Evolutionary conservation across 2,113 vertebrate species (phyloP), one percentile per base, ranked within the genome.

Genomic region (Cyanoderma ruficeps): DNA sequence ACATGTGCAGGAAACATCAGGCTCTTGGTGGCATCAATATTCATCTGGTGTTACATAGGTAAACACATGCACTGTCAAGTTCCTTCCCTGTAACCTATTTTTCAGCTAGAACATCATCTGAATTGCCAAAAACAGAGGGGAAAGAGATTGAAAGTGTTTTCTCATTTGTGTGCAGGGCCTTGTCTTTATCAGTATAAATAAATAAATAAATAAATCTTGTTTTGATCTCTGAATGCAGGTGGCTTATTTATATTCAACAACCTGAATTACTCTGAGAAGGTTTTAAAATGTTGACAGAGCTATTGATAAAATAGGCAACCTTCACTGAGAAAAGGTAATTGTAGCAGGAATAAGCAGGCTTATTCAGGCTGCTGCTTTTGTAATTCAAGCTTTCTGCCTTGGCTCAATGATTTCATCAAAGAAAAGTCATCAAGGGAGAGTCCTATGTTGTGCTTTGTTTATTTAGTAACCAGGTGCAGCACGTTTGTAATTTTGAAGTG

Each of bases 321-420:
- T 89, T 95, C 64, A 50, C 56, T 55, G 79, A 64, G 60, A 42
- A 78, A 93, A 94, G 30, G 76, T 75, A 92, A 91, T 69, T 95
- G 92, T 71, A 64, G 57, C 44, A 60, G 39, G 69, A 92, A 74
- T 83, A 88, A 96, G 60, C n/a, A 71, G n/a, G 20, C 27, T 31
- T 96, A 76, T 89, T 87, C 81, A 91, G 71, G 49, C 39, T 83
- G 74, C 46, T 86, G 71, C 35, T 76, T 89, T 79, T 24, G 6
- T 82, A 94, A 85, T 82, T 91, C 71, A 77, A 71, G 70, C 55
- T 78, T 95, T 95, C 52, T 91, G 83, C 59, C 15, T 70, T 83
- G 77, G 63, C 88, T 94, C 77, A 93, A 41, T 77, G 90, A 92
- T 92, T 94, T 84, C 17, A 91, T 90, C 37, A 94, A 83, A 94